A percentile compares a stretch with the other conserved stretches of the same genome.
phyloP scores from a whole-genome alignment of 2,888 invertebrate genomes.

The Melanotus villosus region DNA sequence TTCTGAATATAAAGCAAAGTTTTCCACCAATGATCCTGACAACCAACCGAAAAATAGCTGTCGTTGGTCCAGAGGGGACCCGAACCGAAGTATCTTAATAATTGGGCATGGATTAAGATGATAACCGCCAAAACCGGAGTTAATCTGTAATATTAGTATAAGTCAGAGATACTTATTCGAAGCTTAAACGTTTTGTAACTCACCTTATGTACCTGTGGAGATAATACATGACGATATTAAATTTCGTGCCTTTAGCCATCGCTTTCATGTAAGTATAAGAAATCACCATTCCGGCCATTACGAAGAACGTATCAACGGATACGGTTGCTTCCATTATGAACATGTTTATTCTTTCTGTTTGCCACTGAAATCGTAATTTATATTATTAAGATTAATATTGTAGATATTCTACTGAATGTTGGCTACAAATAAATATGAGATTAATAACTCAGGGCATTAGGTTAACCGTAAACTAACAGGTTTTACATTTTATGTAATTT shows the following conservation, averaged over 20 bases:
- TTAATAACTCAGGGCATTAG: too few relatives aligned
- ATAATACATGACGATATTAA: background rate
- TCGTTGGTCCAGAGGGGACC: conserved; percentile 72
- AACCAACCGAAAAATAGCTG: too few relatives aligned
- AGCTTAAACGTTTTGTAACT: too few relatives aligned
- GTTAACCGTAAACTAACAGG: too few relatives aligned
- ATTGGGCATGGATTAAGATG: too few relatives aligned
- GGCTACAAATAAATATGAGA: too few relatives aligned
- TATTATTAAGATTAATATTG: too few relatives aligned
- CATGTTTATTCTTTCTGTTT: background rate
- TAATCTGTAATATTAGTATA: too few relatives aligned
- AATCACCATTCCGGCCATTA: background rate
- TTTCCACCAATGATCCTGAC: conserved; percentile 68
- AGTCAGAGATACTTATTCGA: too few relatives aligned
- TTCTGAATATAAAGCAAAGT: conserved; percentile 57
- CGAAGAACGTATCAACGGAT: conserved; percentile 3
- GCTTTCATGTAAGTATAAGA: background rate
- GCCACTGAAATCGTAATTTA: background rate
- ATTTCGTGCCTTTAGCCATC: background rate
- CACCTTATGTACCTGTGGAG: conserved; percentile 6
- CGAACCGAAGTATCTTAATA: conserved; percentile 67
- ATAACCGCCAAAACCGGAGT: too few relatives aligned
- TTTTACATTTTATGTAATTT: too few relatives aligned
- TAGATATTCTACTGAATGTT: too few relatives aligned
- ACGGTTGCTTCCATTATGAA: conserved; percentile 2